These are phyloP conservation scores for Phthorimaea operculella DNA, from an alignment of 1,140 invertebrate species.

Conservation along the genomic window DNA sequence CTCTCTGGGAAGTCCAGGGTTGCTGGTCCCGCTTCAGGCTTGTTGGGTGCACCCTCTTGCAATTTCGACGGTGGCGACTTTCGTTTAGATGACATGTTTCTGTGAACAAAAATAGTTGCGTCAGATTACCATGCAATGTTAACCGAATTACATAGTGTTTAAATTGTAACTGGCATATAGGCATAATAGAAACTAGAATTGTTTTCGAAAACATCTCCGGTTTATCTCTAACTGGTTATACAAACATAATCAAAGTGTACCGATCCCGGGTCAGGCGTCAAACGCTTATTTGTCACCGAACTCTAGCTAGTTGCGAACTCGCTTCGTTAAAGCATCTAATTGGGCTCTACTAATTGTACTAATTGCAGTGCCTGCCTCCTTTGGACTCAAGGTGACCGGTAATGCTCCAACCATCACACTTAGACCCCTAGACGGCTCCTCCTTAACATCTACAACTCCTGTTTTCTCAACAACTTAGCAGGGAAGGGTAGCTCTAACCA, in stretches of 20 bases:
- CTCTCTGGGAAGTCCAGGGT: slow-evolving; percentile 56
- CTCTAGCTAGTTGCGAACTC: slow-evolving; percentile 46
- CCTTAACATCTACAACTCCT: not conserved
- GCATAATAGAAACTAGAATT: too few relatives aligned
- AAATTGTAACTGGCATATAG: too few relatives aligned
- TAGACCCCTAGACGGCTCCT: slow-evolving; percentile 12
- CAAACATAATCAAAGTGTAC: not conserved
- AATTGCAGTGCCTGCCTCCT: slow-evolving; percentile 48
- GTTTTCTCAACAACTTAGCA: not conserved
- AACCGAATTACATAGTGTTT: too few relatives aligned
- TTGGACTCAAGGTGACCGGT: slow-evolving; percentile 57
- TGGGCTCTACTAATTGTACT: slow-evolving; percentile 56
- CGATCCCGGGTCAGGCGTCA: slow-evolving; percentile 44
- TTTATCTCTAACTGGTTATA: not conserved
- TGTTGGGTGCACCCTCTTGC: slow-evolving; percentile 79
- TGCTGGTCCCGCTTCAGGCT: slow-evolving; percentile 57
- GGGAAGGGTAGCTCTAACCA: not conserved
- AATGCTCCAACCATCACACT: slow-evolving; percentile 11
- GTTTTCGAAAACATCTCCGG: too few relatives aligned
- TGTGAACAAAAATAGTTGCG: slow-evolving; percentile 51
- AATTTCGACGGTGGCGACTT: slow-evolving; percentile 92
- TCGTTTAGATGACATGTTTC: slow-evolving; percentile 94
- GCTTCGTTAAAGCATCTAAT: slow-evolving; percentile 61
- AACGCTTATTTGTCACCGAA: slow-evolving; percentile 49
- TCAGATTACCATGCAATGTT: not conserved